Evolutionary conservation across 2,888 invertebrate species (phyloP), one percentile per base, ranked within the genome.

Genomic region (Athalia cordata): DNA sequence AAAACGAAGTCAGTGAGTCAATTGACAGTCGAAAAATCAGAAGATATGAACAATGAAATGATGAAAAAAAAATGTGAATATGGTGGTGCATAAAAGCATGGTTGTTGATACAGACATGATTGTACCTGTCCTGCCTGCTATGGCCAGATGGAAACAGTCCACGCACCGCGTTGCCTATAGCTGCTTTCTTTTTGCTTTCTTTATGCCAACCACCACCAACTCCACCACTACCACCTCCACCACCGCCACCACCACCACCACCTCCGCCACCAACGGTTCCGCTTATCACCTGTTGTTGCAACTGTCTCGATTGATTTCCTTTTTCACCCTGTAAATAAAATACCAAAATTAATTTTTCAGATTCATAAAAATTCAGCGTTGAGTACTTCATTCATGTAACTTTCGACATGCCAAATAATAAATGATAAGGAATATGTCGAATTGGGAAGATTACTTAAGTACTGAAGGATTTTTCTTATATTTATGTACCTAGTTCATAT

Each of bases 81-180:
- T 75, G 75, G 62, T 62, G 75, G 75, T 62, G 75, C 75, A 75
- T 75, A 82, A 79, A 89, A 89, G 89, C 89, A 87, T 89, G 88
- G 89, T 88, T 88, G 86, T 88, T 87, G 89, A 89, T 90, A 90
- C 89, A 89, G 89, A 90, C 89, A 90, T 89, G 89, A 87, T 89
- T 89, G 88, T 90, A 90, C 89, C 89, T 90, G 89, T 90, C 89
- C 89, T 89, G 89, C 88, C 89, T 89, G 85, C 86, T 87, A 86
- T 89, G 88, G 89, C 89, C 86, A 87, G 89, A 89, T 85, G 89
- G 88, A 85, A 90, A 88, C 85, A 90, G 84, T 84, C 89, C 89
- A 79, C 89, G 88, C 89, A 90, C 89, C 85, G 87, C 87, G 85
- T 90, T 90, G 87, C 89, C 89, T 90, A 90, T 90, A 87, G 89